Percentiles rank a stretch among this genome's conserved stretches.
Evolutionary conservation across 1,140 invertebrate species (phyloP).

Genomic region (Arctopsyche grandis): DNA sequence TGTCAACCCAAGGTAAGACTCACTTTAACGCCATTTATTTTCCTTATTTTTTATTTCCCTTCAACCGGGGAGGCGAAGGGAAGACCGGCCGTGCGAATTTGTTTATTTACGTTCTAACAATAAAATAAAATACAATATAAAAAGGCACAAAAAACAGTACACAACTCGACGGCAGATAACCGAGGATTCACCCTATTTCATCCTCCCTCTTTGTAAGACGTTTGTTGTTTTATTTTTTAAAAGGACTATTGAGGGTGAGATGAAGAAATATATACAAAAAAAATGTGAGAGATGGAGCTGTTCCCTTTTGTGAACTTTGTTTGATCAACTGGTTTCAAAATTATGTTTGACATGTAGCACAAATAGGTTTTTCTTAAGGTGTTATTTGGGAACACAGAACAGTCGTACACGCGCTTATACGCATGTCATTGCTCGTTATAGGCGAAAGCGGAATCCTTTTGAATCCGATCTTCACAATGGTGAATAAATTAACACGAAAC

Average conservation of each 20-base stretch:
- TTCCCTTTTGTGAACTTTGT: constrained; percentile 35
- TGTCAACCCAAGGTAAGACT: constrained; percentile 29
- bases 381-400: background rate
- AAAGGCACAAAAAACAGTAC: background rate
- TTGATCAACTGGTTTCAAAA: constrained; percentile 49
- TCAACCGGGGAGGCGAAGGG: background rate
- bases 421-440: constrained; percentile 16
- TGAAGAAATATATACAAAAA: constrained; percentile 12
- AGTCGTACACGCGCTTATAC: background rate
- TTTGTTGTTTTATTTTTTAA: constrained; percentile 14
- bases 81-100: constrained; percentile 27
- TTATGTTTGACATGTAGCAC: constrained; percentile 50
- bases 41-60: constrained; percentile 29
- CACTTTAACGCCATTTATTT: constrained; percentile 39
- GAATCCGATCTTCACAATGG: constrained; percentile 17
- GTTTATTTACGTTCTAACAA: constrained; percentile 47
- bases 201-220: constrained; percentile 6
- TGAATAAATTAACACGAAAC: constrained; percentile 27
- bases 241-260: constrained; percentile 11
- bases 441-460: constrained; percentile 22
- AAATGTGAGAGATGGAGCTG: background rate
- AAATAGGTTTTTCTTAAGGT: constrained; percentile 14
- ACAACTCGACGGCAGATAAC: constrained; percentile 16
- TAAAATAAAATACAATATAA: constrained; percentile 40
- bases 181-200: constrained; percentile 18